These are phyloP conservation scores for Drosophila azteca DNA, from an alignment of 1,140 invertebrate species.

Conservation along the genomic window DNA sequence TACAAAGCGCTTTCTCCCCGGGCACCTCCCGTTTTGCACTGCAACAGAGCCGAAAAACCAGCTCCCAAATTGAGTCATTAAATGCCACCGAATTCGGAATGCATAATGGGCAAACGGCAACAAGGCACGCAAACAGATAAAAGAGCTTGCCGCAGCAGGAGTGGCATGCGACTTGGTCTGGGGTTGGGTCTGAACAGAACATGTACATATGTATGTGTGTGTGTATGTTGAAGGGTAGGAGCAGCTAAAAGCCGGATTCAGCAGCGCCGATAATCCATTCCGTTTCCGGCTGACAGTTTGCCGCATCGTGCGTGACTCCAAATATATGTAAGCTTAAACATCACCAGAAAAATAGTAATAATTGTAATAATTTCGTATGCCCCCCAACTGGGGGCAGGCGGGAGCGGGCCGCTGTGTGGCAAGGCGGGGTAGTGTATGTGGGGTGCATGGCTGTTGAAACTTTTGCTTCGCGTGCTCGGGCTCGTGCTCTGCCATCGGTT, in stretches of 20 bases:
- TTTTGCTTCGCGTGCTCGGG: slow-evolving; percentile 47
- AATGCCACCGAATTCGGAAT: slow-evolving; percentile 57
- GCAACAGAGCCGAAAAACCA: not conserved
- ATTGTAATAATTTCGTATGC: slow-evolving; percentile 65
- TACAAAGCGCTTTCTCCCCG: not conserved
- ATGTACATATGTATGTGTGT: too few species aligned
- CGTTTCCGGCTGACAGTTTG: slow-evolving; percentile 67
- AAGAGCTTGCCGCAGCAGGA: slow-evolving; percentile 26
- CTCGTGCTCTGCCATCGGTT: slow-evolving; percentile 23
- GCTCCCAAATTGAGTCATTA: slow-evolving; percentile 66
- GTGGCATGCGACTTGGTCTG: not conserved
- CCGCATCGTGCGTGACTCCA: slow-evolving; percentile 67
- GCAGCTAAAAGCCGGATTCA: slow-evolving; percentile 43
- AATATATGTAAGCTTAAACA: slow-evolving; percentile 56
- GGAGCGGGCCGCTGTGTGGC: slow-evolving; percentile 22
- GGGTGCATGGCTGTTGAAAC: slow-evolving; percentile 26
- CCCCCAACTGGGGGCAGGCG: slow-evolving; percentile 4
- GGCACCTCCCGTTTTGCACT: not conserved
- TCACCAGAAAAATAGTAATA: slow-evolving; percentile 55
- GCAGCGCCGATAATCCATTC: slow-evolving; percentile 74
- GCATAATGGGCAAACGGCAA: slow-evolving; percentile 58
- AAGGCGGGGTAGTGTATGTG: slow-evolving; percentile 2
- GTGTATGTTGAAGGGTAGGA: too few species aligned
- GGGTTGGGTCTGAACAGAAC: too few species aligned
- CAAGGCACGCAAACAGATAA: slow-evolving; percentile 69